These are phyloP conservation scores for Apotomis turbidana DNA, from an alignment of 2,888 invertebrate genomes.

Conservation along the genomic window DNA sequence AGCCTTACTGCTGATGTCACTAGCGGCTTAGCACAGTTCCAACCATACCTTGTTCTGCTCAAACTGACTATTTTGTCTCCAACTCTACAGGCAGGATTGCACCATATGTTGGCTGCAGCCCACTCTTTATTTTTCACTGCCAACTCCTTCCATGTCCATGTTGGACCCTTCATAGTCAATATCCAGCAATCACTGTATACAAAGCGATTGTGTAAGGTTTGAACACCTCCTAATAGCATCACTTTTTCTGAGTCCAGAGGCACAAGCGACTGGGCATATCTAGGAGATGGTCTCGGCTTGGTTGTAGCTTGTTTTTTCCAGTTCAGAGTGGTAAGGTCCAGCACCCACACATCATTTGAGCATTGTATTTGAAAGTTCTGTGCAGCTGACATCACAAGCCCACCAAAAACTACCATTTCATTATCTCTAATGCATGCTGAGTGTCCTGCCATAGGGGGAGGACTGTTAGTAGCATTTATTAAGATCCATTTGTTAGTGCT, in stretches of 20 bases:
- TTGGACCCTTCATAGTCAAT: constrained; percentile 88
- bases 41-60: constrained; percentile 84
- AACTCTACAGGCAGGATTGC: constrained; percentile 94
- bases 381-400: constrained; percentile 82
- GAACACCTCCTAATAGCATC: constrained; percentile 93
- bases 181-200: constrained; percentile 96
- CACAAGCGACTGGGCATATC: constrained; percentile 97
- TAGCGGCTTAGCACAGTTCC: constrained; percentile 80
- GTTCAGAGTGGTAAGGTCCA: constrained; percentile 88
- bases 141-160: constrained; percentile 90
- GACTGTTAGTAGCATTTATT: constrained; percentile 86
- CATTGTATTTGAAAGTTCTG: constrained; percentile 77
- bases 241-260: constrained; percentile 90
- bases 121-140: constrained; percentile 90
- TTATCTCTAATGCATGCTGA: constrained; percentile 93
- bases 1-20: constrained; percentile 83
- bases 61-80: constrained; percentile 91
- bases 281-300: constrained; percentile 88
- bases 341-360: constrained; percentile 95
- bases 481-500: constrained; percentile 91
- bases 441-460: constrained; percentile 95
- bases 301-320: constrained; percentile 92
- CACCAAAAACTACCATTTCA: constrained; percentile 93
- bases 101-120: constrained; percentile 95
- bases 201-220: constrained; percentile 89